Conservation (phyloP, 2,113 vertebrate genomes). For the Limanda limanda region DNA sequence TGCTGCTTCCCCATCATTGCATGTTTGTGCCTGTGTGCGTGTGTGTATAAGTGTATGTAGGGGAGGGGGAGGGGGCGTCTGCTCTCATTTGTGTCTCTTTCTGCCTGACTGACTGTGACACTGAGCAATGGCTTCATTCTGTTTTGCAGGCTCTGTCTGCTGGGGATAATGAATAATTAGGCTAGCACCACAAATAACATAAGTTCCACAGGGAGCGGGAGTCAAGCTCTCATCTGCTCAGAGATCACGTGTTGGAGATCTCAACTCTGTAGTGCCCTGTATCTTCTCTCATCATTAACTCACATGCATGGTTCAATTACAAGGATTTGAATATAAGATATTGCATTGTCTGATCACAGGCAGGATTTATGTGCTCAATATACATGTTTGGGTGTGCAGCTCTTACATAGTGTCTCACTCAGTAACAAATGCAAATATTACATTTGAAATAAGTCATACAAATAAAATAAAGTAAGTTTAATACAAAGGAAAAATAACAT, state of each 20-base stretch:
- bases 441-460: too few species aligned
- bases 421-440: too few species aligned
- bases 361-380: neutral
- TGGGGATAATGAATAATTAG: slow-evolving; percentile 81
- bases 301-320: slow-evolving; percentile 13
- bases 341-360: neutral
- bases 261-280: slow-evolving; percentile 3
- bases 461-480: too few species aligned
- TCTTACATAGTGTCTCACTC: neutral
- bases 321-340: neutral
- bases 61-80: slow-evolving; percentile 45
- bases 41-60: slow-evolving; percentile 15
- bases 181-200: slow-evolving; percentile 70
- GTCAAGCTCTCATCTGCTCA: slow-evolving; percentile 58
- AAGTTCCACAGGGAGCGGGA: slow-evolving; percentile 63
- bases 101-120: slow-evolving; percentile 95
- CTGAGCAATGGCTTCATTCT: slow-evolving; percentile 93
- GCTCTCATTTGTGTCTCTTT: slow-evolving; percentile 88
- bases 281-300: slow-evolving; percentile 11
- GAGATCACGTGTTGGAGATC: slow-evolving; percentile 40
- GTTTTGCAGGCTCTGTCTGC: slow-evolving; percentile 72
- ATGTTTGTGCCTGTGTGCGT: slow-evolving; percentile 43
- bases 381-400: neutral
- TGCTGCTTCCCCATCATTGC: slow-evolving; percentile 52
- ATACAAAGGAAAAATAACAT: too few species aligned